Evolutionary conservation across 2,888 invertebrate genomes (phyloP).

Genomic region (Xylophagus ater): DNA sequence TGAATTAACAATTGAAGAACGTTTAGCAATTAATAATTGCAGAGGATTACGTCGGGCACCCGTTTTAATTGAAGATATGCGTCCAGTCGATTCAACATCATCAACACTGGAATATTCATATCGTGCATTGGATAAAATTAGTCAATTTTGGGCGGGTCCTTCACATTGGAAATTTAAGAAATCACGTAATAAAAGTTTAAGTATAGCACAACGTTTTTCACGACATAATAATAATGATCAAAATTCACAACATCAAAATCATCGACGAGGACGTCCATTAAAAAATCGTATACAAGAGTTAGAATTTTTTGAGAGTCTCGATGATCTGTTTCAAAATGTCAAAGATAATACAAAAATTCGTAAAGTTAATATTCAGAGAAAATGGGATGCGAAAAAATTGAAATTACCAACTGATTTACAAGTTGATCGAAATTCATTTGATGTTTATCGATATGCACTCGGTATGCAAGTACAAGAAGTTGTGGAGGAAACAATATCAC

Average conservation of each 20-base stretch:
- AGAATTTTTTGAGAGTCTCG: slow-evolving; percentile 27
- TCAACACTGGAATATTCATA: slow-evolving; percentile 60
- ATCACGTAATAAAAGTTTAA: slow-evolving; percentile 23
- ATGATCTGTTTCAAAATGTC: slow-evolving; percentile 27
- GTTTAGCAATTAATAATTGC: slow-evolving; percentile 30
- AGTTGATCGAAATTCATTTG: slow-evolving; percentile 28
- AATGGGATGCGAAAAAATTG: slow-evolving; percentile 36
- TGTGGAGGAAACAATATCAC: slow-evolving; percentile 12
- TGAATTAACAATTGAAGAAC: slow-evolving; percentile 37
- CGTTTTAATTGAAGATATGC: slow-evolving; percentile 45
- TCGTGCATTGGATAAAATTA: slow-evolving; percentile 42
- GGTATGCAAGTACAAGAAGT: slow-evolving; percentile 24
- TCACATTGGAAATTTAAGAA: slow-evolving; percentile 67
- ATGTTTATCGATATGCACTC: slow-evolving; percentile 27
- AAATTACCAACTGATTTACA: slow-evolving; percentile 33
- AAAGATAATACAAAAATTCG: slow-evolving; percentile 24
- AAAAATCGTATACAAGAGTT: slow-evolving; percentile 25
- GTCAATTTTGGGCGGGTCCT: slow-evolving; percentile 67
- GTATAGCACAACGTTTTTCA: slow-evolving; percentile 12
- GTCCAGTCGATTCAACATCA: slow-evolving; percentile 42
- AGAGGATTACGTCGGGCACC: slow-evolving; percentile 34
- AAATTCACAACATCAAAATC: slow-evolving; percentile 11
- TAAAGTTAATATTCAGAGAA: slow-evolving; percentile 32
- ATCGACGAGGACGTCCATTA: slow-evolving; percentile 15
- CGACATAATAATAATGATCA: background rate